Conservation (phyloP, 53 echinoderm and acorn worm genomes). For the Antedon mediterranea region DNA sequence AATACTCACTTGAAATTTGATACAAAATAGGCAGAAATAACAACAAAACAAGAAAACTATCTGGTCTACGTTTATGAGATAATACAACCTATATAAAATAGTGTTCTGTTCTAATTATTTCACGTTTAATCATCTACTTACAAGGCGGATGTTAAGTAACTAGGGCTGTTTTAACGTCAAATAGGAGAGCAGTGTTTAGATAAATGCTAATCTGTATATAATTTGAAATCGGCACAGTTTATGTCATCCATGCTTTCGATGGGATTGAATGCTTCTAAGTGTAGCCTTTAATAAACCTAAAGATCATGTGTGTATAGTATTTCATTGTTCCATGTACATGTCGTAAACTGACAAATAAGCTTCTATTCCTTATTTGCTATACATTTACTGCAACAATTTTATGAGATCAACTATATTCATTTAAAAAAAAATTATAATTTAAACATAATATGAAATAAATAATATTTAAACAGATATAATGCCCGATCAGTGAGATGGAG, state of each 20-base stretch:
- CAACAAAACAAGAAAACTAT: neutral
- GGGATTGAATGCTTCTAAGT: neutral
- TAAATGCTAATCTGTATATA: neutral
- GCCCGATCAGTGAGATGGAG: no score
- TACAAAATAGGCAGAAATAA: neutral
- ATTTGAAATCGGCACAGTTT: neutral
- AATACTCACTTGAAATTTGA: neutral
- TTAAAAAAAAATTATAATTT: no score
- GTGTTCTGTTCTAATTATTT: neutral
- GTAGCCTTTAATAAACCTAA: neutral
- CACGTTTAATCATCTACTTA: neutral
- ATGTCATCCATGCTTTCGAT: neutral
- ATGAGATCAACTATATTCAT: no score
- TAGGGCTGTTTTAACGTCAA: no score
- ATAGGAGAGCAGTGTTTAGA: neutral
- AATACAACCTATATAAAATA: neutral
- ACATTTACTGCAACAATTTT: no score
- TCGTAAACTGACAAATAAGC: neutral
- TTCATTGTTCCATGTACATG: neutral
- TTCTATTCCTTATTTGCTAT: no score
- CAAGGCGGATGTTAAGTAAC: no score
- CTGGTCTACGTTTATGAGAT: neutral
- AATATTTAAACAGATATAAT: no score
- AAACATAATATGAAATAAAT: no score
- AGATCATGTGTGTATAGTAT: neutral